Base-by-base conservation (phyloP, 2,888 invertebrate species). In the Cyaniris semiargus region DNA sequence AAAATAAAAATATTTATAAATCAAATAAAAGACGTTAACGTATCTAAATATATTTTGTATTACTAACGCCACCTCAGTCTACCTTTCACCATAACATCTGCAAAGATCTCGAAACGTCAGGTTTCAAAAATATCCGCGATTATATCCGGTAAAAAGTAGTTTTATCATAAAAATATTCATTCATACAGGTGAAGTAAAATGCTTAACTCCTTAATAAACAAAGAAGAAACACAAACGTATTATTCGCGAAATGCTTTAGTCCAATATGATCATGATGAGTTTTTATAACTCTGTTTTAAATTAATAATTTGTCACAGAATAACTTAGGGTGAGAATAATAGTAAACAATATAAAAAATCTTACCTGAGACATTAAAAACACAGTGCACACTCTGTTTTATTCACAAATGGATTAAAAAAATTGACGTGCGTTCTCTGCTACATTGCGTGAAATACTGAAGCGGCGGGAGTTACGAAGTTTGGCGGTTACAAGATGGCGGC, bases 1-100 rank as follows among this genome's bases (percentile, higher is more conserved):
- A 53, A 53, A 53, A 53, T 53, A 53, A 53, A 53, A 53, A 53
- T 53, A 53, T 53, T 53, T 53, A 53, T 53, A 53, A 53, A 53
- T 53, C 53, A 53, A 53, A 53, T 53, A 53, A 53, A 53, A 53
- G 53, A 53, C 53, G 53, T 18, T 53, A 44, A 53, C 53, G 53
- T 53, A 53, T 53, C 53, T 53, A 53, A 53, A 53, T 53, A 53
- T 53, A 53, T 53, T 53, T 53, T 53, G 53, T 53, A 53, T 53
- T 53, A 53, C 53, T 53, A 53, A 53, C 53, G 18, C 53, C 53
- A 53, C 53, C 53, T 53, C 53, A 53, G 53, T 53, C 53, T 53
- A 53, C 53, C 53, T 53, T 15, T 53, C 53, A 53, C 53, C 53
- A 53, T 53, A 18, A 18, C 18, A 53, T 53, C 53, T 53, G 53